Evolutionary conservation across 2,113 vertebrate genomes (phyloP).

Genomic region (Passer domesticus): DNA sequence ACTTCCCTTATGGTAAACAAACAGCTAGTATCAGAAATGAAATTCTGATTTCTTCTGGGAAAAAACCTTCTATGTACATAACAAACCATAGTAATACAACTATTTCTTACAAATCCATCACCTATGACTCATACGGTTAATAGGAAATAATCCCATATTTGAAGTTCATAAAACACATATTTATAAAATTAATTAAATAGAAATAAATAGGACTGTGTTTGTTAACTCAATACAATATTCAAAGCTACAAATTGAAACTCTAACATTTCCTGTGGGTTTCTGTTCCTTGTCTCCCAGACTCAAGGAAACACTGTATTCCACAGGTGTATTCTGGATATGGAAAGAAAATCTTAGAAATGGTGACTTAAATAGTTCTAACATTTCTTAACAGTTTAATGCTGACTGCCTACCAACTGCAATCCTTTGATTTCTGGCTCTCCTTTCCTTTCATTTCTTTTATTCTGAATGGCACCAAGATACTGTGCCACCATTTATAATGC

Average conservation of each 20-base stretch:
- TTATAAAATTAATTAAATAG: background rate
- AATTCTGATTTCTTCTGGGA: background rate
- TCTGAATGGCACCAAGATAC: background rate
- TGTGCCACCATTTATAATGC: background rate
- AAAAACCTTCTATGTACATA: background rate
- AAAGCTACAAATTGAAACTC: background rate
- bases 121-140: background rate
- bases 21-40: background rate
- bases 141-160: background rate
- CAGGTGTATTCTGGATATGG: background rate
- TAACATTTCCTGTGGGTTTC: background rate
- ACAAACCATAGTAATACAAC: background rate
- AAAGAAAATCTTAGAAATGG: background rate
- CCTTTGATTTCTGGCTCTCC: background rate
- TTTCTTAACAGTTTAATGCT: background rate
- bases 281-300: background rate
- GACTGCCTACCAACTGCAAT: background rate
- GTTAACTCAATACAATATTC: background rate
- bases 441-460: background rate
- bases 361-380: background rate
- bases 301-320: background rate
- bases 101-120: background rate
- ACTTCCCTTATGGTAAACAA: background rate
- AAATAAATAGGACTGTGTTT: background rate
- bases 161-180: background rate